Percentiles rank a stretch among this genome's conserved stretches.
Conservation (phyloP, 2,113 vertebrate species). For the Ciconia maguari region DNA sequence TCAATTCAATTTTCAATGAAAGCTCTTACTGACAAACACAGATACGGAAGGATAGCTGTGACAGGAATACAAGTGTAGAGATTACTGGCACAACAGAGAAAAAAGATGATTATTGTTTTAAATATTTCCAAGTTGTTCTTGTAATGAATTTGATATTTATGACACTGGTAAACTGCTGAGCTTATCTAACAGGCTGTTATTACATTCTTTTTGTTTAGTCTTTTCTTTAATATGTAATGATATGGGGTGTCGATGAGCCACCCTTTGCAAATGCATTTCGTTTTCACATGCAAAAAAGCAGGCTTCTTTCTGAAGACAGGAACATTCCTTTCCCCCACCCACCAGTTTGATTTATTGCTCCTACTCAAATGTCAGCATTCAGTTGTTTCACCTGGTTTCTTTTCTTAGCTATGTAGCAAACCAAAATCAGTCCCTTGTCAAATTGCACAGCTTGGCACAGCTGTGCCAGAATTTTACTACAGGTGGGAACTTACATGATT, state of each 20-base stretch:
- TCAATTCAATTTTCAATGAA: not conserved
- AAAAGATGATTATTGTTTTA: not conserved
- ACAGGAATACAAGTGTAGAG: not conserved
- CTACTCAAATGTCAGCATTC: constrained; percentile 20
- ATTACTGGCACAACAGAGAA: not conserved
- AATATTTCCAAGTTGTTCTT: not conserved
- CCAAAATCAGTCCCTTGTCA: constrained; percentile 7
- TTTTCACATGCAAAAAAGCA: not conserved
- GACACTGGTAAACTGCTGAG: not conserved
- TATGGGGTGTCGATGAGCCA: not conserved
- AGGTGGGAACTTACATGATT: not conserved
- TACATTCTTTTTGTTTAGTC: not conserved
- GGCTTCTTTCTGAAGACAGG: not conserved
- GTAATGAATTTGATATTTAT: not conserved
- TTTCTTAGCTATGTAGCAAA: constrained; percentile 13
- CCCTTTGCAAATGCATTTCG: not conserved
- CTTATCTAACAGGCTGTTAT: not conserved
- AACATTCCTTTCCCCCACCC: constrained; percentile 34
- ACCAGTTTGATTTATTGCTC: constrained; percentile 45
- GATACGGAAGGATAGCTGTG: not conserved
- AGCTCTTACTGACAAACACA: not conserved
- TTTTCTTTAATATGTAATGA: not conserved
- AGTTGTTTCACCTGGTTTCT: constrained; percentile 49
- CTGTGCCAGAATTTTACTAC: not conserved
- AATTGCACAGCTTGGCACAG: not conserved